Evolutionary conservation across 2,113 vertebrate genomes (phyloP), one percentile per base, ranked within the genome.

Genomic region (Orycteropus afer): DNA sequence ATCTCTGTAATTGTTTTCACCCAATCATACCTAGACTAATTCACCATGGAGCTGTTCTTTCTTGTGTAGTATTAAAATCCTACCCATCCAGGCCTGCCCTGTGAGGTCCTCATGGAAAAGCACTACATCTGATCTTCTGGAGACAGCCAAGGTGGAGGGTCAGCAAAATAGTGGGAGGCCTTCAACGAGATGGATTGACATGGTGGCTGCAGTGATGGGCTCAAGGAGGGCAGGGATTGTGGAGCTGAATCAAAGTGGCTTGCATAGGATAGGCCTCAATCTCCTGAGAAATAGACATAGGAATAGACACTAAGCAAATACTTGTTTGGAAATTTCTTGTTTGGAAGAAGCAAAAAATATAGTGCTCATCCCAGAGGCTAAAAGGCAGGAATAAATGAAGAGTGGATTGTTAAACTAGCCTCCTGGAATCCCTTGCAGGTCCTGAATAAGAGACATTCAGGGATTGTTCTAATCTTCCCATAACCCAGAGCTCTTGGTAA

Each of bases 401-500:
- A 51, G 65, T 2, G 11, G 23, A 47, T 4, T 3, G 57, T 0
- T 14, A 23, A 20, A 0, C 20, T 22, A 23, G 34, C 40, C 77
- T 20, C 13, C 84, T 40, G 77, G 69, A 42, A 5, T 40, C 51
- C 4, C 10, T 7, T 0, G 0, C 37, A 18, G 23, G 25, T 3
- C 29, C 74, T 10, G 40, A 78, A 59, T 1, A 1, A 55, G 49
- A 32, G 40, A 47, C 1, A 0, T 7, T 49, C 40, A 32, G 37
- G 47, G 47, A 29, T 4, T 29, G 6, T 2, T 17, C 27, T n/a
- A 2, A 14, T 42, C 11, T 1, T 23, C 67, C 45, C 0, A 0
- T 47, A 12, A 5, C 23, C 42, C 42, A 42, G 42, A 14, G 45
- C 32, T 27, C 2, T 2, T 11, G 15, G 32, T 2, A 2, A 15